Percentiles rank a stretch among this genome's conserved stretches.
Conservation (phyloP, 2,888 invertebrate genomes). For the Syrphus vitripennis region DNA sequence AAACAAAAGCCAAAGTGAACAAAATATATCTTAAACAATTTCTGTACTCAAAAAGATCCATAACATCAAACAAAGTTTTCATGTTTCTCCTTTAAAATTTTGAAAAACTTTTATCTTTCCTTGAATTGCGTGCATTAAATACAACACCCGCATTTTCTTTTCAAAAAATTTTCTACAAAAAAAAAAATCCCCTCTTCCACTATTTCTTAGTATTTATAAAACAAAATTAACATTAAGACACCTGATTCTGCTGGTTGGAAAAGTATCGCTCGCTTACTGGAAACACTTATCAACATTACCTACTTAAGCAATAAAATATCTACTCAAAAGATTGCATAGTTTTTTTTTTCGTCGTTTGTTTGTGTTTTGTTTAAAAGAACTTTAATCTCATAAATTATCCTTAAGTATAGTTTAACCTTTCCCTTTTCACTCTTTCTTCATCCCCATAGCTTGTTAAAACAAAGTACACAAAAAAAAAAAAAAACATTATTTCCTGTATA, state of each 20-base stretch:
- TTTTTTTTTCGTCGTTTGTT: constrained; percentile 18
- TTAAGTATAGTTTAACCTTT: background rate
- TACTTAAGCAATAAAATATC: constrained; percentile 58
- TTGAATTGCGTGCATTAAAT: background rate
- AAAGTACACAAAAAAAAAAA: background rate
- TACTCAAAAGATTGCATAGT: constrained; percentile 56
- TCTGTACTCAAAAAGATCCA: background rate
- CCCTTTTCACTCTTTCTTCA: background rate
- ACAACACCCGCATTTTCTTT: background rate
- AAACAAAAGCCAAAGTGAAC: background rate
- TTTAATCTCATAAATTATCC: constrained; percentile 61
- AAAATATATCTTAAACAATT: too few species aligned
- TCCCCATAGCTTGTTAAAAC: background rate
- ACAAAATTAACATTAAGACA: background rate
- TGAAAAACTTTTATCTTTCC: background rate
- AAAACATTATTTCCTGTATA: constrained; percentile 14
- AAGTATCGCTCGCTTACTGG: too few species aligned
- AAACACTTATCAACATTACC: background rate
- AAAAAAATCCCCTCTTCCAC: too few species aligned
- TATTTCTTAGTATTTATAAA: background rate
- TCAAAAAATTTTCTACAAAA: background rate
- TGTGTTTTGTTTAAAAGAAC: too few species aligned
- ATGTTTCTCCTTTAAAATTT: background rate
- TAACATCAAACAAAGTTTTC: background rate
- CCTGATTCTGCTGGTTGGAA: background rate